These are phyloP conservation scores for Halictus ligatus DNA, from an alignment of 2,888 invertebrate species.

Conservation along the genomic window DNA sequence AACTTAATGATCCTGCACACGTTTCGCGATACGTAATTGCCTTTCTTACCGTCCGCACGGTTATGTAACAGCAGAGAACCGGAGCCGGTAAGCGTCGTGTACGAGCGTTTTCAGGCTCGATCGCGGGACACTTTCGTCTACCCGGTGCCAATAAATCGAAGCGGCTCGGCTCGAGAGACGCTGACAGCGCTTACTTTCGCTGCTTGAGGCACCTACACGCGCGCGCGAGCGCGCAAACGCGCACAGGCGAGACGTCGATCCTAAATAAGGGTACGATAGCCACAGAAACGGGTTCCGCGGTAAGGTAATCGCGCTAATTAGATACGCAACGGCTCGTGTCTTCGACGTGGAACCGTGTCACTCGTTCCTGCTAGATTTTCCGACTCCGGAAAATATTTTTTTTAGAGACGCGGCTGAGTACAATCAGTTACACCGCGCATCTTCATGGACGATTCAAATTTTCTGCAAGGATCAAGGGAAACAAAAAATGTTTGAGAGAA, in stretches of 20 bases:
- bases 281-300: conserved; percentile 58
- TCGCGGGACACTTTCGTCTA: conserved; percentile 47
- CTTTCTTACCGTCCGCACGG: conserved; percentile 42
- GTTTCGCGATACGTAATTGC: conserved; percentile 45
- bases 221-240: neutral
- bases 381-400: neutral
- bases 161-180: conserved; percentile 23
- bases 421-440: too few species aligned
- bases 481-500: too few species aligned
- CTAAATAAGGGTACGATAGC: conserved; percentile 66
- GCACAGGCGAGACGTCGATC: conserved; percentile 10
- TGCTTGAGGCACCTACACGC: conserved; percentile 66
- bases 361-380: conserved; percentile 25
- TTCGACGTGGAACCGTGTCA: conserved; percentile 39
- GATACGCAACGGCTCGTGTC: conserved; percentile 43
- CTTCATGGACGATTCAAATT: too few species aligned
- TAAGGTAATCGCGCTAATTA: conserved; percentile 68
- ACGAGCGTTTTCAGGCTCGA: conserved; percentile 25
- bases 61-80: conserved; percentile 50
- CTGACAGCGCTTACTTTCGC: conserved; percentile 68
- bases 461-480: too few species aligned
- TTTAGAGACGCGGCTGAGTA: neutral
- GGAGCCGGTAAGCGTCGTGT: conserved; percentile 30
- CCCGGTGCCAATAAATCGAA: conserved; percentile 19
- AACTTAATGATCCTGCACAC: conserved; percentile 43